Base-by-base conservation (phyloP, 2,797 vertebrate species). In the Channallabes apus region DNA sequence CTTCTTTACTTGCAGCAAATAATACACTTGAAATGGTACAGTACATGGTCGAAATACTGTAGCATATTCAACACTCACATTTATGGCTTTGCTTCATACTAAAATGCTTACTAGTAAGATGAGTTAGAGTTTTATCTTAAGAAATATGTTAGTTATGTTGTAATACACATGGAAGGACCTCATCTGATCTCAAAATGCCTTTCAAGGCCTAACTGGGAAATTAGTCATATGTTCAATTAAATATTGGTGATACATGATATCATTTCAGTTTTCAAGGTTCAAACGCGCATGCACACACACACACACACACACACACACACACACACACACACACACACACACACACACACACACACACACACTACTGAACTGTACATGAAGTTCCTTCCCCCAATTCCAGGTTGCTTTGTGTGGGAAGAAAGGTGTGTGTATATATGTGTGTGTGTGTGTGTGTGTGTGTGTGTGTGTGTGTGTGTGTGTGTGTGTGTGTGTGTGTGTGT, bases 401-500 rank as follows among this genome's bases (percentile, higher is more conserved):
- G 22, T n/a, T 24, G 24, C 11, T 18, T 64, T 80, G 22, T 64
- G 59, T 46, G 59, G 35, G 24, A 46, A 8, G 29, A 20, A 61
- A 77, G 2, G n/a, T 62, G 46, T 69, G 58, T 62, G 46, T 11
- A 35, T 35, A 35, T 35, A 35, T 35, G 35, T 35, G 4, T 29
- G 72, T 9, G 6, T 29, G 46, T 59, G 75, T 35, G 56, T 61
- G 56, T 59, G 75, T 77, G 75, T 59, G 54, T 76, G 54, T 61
- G 8, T 77, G 71, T 51, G 71, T 73, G 71, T 51, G 73, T 71
- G 76, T 35, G 83, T 22, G 68, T 58, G 69, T 80, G 59, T 80
- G 68, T 84, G 18, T 82, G 84, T 71, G 71, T 51, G 65, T 58
- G 76, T 80, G 81, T 87, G 51, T 72, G 78, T 78, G 65, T 85